Conservation (phyloP, 2,113 vertebrate species). For the Stigmatopora nigra region DNA sequence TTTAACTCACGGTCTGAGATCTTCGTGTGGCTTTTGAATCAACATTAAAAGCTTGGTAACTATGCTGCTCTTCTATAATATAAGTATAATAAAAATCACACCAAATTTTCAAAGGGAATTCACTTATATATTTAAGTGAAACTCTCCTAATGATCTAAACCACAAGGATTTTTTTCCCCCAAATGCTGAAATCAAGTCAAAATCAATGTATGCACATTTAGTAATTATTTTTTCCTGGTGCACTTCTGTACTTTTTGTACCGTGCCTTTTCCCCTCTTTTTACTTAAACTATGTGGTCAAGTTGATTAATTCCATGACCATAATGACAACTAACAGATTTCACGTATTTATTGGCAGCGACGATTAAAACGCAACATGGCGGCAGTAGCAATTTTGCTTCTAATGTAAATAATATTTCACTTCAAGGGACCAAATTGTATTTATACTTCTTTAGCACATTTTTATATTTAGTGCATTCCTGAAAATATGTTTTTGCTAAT, state of each 20-base stretch:
- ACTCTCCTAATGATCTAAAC: no score
- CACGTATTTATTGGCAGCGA: conserved; percentile 74
- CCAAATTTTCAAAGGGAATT: no score
- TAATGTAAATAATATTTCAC: conserved; percentile 83
- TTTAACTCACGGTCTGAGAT: no score
- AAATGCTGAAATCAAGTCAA: no score
- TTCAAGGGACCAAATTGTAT: conserved; percentile 98
- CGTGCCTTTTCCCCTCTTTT: conserved; percentile 84
- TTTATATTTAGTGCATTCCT: neutral
- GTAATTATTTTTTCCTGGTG: conserved; percentile 16
- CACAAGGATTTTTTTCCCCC: no score
- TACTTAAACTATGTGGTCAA: conserved; percentile 71
- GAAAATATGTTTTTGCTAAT: neutral
- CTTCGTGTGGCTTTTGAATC: no score
- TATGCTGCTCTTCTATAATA: no score
- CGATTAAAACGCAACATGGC: conserved; percentile 48
- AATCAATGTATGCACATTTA: no score
- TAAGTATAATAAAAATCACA: no score
- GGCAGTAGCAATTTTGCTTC: conserved; percentile 67
- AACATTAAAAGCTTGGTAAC: no score
- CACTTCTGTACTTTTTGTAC: conserved; percentile 65
- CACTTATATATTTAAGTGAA: no score
- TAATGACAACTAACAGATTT: conserved; percentile 61
- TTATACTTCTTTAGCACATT: conserved; percentile 83
- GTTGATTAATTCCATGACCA: conserved; percentile 33